Evolutionary conservation across 2,888 invertebrate genomes (phyloP), one percentile per base, ranked within the genome.

Genomic region (Leucophora obtusa): DNA sequence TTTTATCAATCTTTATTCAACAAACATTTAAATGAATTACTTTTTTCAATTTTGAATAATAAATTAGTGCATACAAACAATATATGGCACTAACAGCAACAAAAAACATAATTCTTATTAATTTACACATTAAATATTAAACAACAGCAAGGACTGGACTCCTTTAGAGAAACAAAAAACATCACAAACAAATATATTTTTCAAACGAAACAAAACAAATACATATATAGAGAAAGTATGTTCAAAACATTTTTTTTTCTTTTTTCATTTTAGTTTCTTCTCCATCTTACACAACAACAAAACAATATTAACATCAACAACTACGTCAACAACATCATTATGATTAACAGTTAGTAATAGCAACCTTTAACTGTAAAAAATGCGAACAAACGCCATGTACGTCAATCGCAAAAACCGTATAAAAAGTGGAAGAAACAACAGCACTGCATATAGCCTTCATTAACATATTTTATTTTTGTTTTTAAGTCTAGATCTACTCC

Each of bases 391-490:
- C 28, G 7, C 75, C 62, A 69, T 69, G 56, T 65, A 73, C 76
- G 76, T 77, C 69, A 73, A 77, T 72, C 66, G 77, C 71, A 78
- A 66, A 60, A 28, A 28, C 4, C 28, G 17, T 21, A 73, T 2
- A 62, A 58, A 56, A 72, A 80, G 38, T 65, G 35, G 33, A 81
- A 60, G 58, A 81, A 81, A 77, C 73, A 74, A 70, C 69, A 62
- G 43, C 60, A 1, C 58, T 73, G 76, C 81, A 59, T 11, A 50
- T 43, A 73, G 77, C 73, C 77, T 73, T 81, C 81, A 81, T 81
- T 77, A 81, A 70, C 81, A 81, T 71, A 66, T 73, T 69, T 80
- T 71, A 10, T 60, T 60, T 66, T 51, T 59, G 15, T 69, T 21
- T 63, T 79, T 65, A 33, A 69, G 15, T 69, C 51, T 69, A 72